A percentile compares a stretch with the other conserved stretches of the same genome.
phyloP scores from a whole-genome alignment of 2,888 invertebrate genomes.

The Ennomos erosarius region DNA sequence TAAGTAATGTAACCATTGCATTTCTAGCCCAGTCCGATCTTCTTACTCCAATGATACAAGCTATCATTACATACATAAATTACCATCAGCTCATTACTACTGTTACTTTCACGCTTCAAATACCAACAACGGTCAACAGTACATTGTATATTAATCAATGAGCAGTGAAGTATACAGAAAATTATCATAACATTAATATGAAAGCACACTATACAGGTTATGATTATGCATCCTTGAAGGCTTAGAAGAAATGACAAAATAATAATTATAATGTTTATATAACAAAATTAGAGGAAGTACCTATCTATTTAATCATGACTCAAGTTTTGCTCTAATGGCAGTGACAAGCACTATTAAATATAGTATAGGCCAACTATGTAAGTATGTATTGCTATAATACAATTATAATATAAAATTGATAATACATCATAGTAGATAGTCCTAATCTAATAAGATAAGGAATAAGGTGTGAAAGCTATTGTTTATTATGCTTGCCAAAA shows the following conservation, averaged over 20 bases:
- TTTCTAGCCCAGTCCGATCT: not conserved
- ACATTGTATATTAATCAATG: conserved; percentile 51
- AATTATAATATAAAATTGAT: conserved; percentile 31
- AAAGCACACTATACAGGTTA: conserved; percentile 44
- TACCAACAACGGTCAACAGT: conserved; percentile 59
- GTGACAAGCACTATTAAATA: conserved; percentile 8
- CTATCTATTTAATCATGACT: conserved; percentile 9
- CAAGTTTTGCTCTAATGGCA: conserved; percentile 10
- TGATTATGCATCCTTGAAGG: conserved; percentile 40
- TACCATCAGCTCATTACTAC: conserved; percentile 38
- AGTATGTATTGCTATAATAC: conserved; percentile 28
- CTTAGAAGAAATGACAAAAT: conserved; percentile 17
- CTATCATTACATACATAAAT: conserved; percentile 7
- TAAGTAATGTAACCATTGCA: not conserved
- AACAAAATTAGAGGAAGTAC: conserved; percentile 21
- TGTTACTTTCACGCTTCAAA: conserved; percentile 65
- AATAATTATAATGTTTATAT: conserved; percentile 29
- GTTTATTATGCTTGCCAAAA: conserved; percentile 17
- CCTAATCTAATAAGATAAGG: conserved; percentile 43
- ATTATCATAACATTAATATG: conserved; percentile 50
- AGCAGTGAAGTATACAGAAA: conserved; percentile 45
- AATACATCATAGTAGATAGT: conserved; percentile 32
- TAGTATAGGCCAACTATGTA: conserved; percentile 10
- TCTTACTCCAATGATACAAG: not conserved
- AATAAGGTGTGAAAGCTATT: conserved; percentile 27